Percentiles rank a stretch among this genome's conserved stretches.
phyloP scores from a whole-genome alignment of 2,797 vertebrate genomes.

The Lagorchestes hirsutus region DNA sequence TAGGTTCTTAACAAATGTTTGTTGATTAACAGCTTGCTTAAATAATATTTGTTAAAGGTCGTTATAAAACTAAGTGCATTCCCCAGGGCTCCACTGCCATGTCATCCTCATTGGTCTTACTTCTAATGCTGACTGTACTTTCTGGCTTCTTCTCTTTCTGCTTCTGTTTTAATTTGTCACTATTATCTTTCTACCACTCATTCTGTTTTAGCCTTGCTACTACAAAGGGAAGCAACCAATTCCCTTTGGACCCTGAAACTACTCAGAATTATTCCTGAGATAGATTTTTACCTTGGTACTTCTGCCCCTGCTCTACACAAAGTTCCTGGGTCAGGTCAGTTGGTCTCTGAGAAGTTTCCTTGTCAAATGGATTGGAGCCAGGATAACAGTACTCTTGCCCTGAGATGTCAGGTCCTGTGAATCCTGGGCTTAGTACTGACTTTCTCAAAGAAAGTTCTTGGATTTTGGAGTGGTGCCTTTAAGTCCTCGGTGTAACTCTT shows the following conservation, averaged over 20 bases:
- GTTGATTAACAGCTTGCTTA: not conserved
- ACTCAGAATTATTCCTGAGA: not conserved
- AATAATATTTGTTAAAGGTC: not conserved
- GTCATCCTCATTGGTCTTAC: not conserved
- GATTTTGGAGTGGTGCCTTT: not conserved
- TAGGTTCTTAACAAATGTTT: not conserved
- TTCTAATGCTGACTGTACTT: not conserved
- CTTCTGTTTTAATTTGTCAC: not conserved
- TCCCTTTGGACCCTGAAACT: not conserved
- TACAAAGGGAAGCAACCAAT: not conserved
- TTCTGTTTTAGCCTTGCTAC: not conserved
- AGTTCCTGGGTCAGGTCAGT: not conserved
- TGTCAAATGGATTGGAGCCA: not conserved
- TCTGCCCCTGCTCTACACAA: not conserved
- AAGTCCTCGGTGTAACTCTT: not conserved
- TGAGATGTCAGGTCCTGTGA: not conserved
- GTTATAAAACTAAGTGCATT: not conserved
- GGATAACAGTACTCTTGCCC: not conserved
- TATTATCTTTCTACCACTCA: not conserved
- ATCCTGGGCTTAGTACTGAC: not conserved
- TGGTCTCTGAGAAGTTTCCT: not conserved
- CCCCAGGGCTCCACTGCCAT: not conserved
- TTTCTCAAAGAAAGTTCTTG: not conserved
- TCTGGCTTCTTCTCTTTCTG: not conserved
- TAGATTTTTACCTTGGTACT: rapidly evolving